These are phyloP conservation scores for Xenopus laevis DNA, from an alignment of 2,113 vertebrate species.

Conservation along the genomic window DNA sequence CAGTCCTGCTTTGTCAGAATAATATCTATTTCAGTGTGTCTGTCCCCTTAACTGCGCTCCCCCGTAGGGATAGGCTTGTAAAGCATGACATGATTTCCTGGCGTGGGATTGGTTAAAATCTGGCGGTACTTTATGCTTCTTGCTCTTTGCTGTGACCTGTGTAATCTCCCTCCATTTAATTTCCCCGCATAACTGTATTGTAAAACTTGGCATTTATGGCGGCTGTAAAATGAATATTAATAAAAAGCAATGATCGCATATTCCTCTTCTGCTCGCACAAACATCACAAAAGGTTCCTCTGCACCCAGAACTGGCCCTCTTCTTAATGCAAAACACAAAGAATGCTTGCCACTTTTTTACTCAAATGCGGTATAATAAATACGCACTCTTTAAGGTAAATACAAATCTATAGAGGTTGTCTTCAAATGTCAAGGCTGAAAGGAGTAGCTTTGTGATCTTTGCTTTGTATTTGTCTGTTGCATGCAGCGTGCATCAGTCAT, in stretches of 20 bases:
- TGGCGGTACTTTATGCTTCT: neutral
- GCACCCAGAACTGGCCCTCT: neutral
- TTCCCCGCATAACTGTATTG: slow-evolving; percentile 20
- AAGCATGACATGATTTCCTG: neutral
- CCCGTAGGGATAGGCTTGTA: neutral
- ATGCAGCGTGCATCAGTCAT: slow-evolving; percentile 23
- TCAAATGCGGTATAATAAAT: too few species aligned
- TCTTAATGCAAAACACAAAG: neutral
- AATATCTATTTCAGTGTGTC: too few species aligned
- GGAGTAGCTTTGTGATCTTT: slow-evolving; percentile 22
- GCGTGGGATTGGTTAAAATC: slow-evolving; percentile 5
- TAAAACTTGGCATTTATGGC: slow-evolving; percentile 35
- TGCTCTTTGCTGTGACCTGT: slow-evolving; percentile 13
- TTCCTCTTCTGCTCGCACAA: slow-evolving; percentile 14
- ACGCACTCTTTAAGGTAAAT: too few species aligned
- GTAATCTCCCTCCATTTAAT: slow-evolving; percentile 9
- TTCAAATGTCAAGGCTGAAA: slow-evolving; percentile 31
- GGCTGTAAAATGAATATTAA: slow-evolving; percentile 33
- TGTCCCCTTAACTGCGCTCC: too few species aligned
- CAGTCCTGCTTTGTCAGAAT: too few species aligned
- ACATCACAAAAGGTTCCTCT: slow-evolving; percentile 7
- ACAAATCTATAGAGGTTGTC: too few species aligned
- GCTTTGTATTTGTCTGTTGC: slow-evolving; percentile 28
- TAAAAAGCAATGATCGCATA: slow-evolving; percentile 17
- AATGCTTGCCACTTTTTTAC: too few species aligned